phyloP scores from a whole-genome alignment of 2,113 vertebrate species.

The Psammodynastes pulverulentus region DNA sequence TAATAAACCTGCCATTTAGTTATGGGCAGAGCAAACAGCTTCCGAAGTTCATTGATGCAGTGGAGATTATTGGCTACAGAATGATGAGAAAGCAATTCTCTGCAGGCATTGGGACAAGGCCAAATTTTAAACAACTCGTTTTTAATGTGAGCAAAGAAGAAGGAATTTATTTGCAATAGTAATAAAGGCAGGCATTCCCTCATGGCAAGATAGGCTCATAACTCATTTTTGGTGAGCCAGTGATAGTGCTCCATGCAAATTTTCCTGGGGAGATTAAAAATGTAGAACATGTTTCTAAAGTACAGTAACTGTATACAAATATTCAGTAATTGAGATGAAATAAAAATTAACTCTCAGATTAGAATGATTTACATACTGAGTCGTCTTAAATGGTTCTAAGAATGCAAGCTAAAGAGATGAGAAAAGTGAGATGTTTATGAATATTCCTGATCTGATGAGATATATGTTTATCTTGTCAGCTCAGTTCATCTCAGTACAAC shows the following conservation, averaged over 20 bases:
- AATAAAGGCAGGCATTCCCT: not conserved
- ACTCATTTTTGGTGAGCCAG: not conserved
- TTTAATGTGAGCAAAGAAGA: not conserved
- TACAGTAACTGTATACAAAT: slow-evolving; percentile 42
- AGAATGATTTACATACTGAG: slow-evolving; percentile 48
- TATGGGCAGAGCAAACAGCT: not conserved
- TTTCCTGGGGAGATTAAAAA: slow-evolving; percentile 29
- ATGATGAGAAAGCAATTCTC: not conserved
- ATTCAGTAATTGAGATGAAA: slow-evolving; percentile 41
- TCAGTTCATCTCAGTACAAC: slow-evolving; percentile 14
- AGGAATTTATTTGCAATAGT: not conserved
- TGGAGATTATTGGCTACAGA: rapidly evolving
- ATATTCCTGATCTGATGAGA: slow-evolving; percentile 41
- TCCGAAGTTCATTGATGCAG: not conserved
- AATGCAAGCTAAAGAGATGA: slow-evolving; percentile 32
- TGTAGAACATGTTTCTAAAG: not conserved
- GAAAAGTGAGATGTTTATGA: slow-evolving; percentile 33
- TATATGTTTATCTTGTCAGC: slow-evolving; percentile 20
- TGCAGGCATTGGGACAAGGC: not conserved
- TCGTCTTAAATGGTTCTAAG: slow-evolving; percentile 20
- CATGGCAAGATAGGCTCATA: not conserved
- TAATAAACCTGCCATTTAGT: not conserved
- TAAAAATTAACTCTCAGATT: slow-evolving; percentile 46
- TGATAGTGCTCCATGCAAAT: not conserved
- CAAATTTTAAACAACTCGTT: not conserved